Conservation (phyloP, 1,140 invertebrate species). For the Phenacoccus solenopsis region DNA sequence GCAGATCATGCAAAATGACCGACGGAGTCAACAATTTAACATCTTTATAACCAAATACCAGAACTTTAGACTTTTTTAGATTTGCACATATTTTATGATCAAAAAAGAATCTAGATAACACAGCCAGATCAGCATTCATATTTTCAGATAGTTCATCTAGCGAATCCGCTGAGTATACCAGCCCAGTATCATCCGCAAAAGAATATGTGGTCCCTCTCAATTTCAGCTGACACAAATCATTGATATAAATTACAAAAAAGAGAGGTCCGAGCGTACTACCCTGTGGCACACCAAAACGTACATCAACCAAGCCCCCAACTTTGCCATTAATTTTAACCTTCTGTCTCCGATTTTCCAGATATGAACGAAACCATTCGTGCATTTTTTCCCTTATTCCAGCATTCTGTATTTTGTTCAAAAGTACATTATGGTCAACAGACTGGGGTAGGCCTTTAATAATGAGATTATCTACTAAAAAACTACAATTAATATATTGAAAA, state of each 20-base stretch:
- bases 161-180: not conserved
- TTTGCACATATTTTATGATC: not conserved
- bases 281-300: not conserved
- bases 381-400: not conserved
- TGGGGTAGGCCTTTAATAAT: no score
- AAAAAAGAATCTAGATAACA: not conserved
- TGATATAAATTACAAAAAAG: no score
- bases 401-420: conserved; percentile 2
- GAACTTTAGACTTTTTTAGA: not conserved
- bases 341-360: not conserved
- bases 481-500: no score
- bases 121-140: not conserved
- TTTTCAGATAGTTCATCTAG: not conserved
- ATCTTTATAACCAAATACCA: not conserved
- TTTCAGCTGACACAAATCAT: not conserved
- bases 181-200: not conserved
- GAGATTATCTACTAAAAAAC: no score
- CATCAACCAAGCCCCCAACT: not conserved
- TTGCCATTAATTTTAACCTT: not conserved
- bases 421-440: conserved; percentile 13
- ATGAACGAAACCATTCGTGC: not conserved
- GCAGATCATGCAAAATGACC: not conserved
- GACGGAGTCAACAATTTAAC: not conserved
- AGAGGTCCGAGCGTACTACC: no score
- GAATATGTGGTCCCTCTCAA: not conserved